Conservation (phyloP, 2,797 vertebrate genomes). For the Brachyrhaphis roseni region DNA sequence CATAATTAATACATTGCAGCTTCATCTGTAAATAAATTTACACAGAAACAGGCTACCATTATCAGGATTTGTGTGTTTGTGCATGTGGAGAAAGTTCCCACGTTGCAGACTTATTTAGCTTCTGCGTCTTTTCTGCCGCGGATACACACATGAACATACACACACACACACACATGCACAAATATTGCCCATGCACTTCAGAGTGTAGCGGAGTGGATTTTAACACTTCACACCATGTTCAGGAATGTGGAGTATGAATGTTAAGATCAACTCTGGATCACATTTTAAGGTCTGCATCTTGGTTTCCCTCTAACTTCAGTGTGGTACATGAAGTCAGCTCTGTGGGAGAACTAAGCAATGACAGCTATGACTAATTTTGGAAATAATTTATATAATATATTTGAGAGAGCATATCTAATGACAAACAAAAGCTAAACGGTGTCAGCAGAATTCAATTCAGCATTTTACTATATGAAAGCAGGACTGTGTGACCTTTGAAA, state of each 20-base stretch:
- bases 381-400: not conserved
- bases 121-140: conserved; percentile 51
- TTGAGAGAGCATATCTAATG: conserved; percentile 1
- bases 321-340: not conserved
- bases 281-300: conserved; percentile 21
- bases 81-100: conserved; percentile 49
- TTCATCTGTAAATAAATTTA: conserved; percentile 64
- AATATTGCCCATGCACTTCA: conserved; percentile 36
- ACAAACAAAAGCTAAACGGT: not conserved
- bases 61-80: conserved; percentile 29
- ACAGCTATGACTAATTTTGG: not conserved
- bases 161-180: conserved; percentile 15
- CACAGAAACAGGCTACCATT: conserved; percentile 21
- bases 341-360: not conserved
- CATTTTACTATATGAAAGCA: not conserved
- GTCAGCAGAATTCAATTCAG: not conserved
- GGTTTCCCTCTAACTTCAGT: conserved; percentile 4
- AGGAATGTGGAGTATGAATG: conserved; percentile 50
- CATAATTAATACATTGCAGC: conserved; percentile 63
- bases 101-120: conserved; percentile 54
- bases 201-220: conserved; percentile 36
- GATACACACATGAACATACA: conserved; percentile 29
- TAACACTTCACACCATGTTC: conserved; percentile 40
- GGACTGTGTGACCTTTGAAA: not conserved
- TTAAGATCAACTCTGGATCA: conserved; percentile 35